These are phyloP conservation scores for Trichogramma pretiosum DNA, from an alignment of 1,140 invertebrate species.

Conservation along the genomic window DNA sequence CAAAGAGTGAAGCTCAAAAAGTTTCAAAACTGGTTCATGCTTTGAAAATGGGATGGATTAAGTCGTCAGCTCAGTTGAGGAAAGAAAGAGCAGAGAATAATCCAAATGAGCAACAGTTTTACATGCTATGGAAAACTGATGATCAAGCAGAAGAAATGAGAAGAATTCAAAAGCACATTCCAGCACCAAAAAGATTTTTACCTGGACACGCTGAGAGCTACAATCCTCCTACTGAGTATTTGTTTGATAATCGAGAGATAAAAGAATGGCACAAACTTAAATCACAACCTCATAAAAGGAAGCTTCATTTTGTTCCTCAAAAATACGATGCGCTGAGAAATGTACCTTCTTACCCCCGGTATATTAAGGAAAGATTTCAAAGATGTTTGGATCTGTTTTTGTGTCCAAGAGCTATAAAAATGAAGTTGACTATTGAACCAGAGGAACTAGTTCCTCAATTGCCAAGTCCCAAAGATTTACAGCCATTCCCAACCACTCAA, in stretches of 20 bases:
- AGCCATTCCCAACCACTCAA: slow-evolving; percentile 90
- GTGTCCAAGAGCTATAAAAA: slow-evolving; percentile 88
- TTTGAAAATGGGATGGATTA: slow-evolving; percentile 96
- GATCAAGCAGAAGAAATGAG: slow-evolving; percentile 65
- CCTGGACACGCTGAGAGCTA: slow-evolving; percentile 94
- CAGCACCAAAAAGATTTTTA: slow-evolving; percentile 79
- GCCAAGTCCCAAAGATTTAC: slow-evolving; percentile 90
- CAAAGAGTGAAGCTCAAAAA: slow-evolving; percentile 69
- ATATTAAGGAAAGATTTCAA: slow-evolving; percentile 86
- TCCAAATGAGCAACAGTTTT: slow-evolving; percentile 60
- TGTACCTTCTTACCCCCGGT: slow-evolving; percentile 80
- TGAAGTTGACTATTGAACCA: slow-evolving; percentile 83
- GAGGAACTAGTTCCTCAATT: slow-evolving; percentile 91
- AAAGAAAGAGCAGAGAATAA: slow-evolving; percentile 65
- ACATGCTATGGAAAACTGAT: slow-evolving; percentile 76
- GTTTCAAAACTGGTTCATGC: slow-evolving; percentile 85
- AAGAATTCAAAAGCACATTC: slow-evolving; percentile 75
- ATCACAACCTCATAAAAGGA: slow-evolving; percentile 81
- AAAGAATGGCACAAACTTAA: slow-evolving; percentile 75
- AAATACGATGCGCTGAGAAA: slow-evolving; percentile 72
- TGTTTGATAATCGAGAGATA: slow-evolving; percentile 82
- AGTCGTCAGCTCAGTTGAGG: slow-evolving; percentile 60
- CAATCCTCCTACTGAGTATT: slow-evolving; percentile 95
- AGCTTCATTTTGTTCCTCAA: slow-evolving; percentile 85
- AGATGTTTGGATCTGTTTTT: slow-evolving; percentile 94